These are phyloP conservation scores for Pyxicephalus adspersus DNA, from an alignment of 2,113 vertebrate genomes.

Conservation along the genomic window DNA sequence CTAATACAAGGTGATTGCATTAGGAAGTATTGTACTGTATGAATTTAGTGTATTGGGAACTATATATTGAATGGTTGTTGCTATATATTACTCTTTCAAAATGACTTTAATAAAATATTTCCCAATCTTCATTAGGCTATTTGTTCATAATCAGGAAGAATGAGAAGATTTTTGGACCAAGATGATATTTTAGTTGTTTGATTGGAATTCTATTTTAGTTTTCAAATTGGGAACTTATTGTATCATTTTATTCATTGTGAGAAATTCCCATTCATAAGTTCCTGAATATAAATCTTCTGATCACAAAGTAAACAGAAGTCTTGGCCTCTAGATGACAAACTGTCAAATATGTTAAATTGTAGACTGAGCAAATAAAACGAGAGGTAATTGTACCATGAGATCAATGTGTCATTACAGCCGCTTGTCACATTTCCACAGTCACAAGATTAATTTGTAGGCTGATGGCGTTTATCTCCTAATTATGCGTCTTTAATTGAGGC, in stretches of 20 bases:
- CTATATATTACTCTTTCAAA: too few species aligned
- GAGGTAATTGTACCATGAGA: neutral
- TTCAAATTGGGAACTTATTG: neutral
- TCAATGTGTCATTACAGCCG: slow-evolving; percentile 1
- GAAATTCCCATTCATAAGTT: neutral
- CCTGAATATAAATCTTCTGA: neutral
- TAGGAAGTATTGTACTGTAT: too few species aligned
- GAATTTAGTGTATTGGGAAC: too few species aligned
- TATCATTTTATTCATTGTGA: neutral
- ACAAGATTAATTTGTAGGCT: slow-evolving; percentile 9
- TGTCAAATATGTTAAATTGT: neutral
- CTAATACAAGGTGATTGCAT: too few species aligned
- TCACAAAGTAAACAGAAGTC: neutral
- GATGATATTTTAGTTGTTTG: too few species aligned
- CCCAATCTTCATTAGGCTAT: too few species aligned
- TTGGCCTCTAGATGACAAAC: neutral
- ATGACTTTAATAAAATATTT: too few species aligned
- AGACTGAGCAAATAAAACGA: neutral
- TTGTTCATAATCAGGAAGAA: too few species aligned
- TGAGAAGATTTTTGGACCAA: too few species aligned
- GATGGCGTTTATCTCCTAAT: slow-evolving; percentile 21
- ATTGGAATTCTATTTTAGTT: neutral
- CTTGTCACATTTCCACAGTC: neutral
- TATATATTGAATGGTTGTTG: too few species aligned
- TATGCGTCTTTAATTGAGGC: slow-evolving; percentile 35